phyloP scores from a whole-genome alignment of 1,140 invertebrate genomes.

The Holotrichia oblita region DNA sequence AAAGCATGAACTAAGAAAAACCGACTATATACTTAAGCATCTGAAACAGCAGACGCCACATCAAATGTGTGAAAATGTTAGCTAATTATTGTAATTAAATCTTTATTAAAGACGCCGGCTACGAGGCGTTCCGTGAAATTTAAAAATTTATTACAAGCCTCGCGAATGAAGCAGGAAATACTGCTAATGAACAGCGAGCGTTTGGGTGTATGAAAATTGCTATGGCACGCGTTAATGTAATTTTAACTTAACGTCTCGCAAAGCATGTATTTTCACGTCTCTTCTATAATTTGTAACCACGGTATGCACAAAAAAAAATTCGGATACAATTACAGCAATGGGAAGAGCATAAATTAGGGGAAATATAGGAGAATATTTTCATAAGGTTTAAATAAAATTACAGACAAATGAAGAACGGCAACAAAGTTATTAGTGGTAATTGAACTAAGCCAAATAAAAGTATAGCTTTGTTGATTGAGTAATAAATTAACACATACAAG shows the following conservation, averaged over 20 bases:
- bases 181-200: constrained; percentile 21
- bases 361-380: too few species aligned
- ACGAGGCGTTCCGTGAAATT: not conserved
- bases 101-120: constrained; percentile 16
- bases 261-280: not conserved
- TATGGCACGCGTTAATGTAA: not conserved
- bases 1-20: not conserved
- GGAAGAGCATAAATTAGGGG: too few species aligned
- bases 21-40: not conserved
- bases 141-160: constrained; percentile 31
- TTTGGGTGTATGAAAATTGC: not conserved
- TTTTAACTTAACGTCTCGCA: not conserved
- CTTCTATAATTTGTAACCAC: not conserved
- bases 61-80: constrained; percentile 31
- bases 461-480: too few species aligned
- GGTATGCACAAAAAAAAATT: not conserved
- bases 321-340: too few species aligned
- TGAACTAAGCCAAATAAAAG: not conserved
- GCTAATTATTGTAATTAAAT: constrained; percentile 29
- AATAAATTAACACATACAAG: too few species aligned
- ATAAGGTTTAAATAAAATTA: too few species aligned
- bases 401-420: not conserved
- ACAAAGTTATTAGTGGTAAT: not conserved
- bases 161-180: not conserved
- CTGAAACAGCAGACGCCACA: not conserved